Conservation (phyloP, 2,888 invertebrate species). For the Dryococelus australis region DNA sequence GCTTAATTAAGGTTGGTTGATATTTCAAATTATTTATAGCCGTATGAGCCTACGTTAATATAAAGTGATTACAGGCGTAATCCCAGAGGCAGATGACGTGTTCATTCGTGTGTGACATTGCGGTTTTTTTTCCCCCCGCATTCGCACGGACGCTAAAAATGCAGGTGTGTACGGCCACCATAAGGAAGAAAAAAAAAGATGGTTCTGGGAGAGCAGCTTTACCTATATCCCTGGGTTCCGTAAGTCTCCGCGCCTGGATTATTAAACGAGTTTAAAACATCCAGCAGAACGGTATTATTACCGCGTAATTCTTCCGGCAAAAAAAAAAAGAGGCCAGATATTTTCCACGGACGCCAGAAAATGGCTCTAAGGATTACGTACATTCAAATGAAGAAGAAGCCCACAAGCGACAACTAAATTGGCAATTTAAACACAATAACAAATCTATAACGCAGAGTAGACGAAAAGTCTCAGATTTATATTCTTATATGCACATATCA, state of each 20-base stretch:
- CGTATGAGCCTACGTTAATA: not conserved
- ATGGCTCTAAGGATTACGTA: not conserved
- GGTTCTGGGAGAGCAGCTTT: not conserved
- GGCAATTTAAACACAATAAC: no score
- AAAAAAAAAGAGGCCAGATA: not conserved
- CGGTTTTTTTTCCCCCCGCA: not conserved
- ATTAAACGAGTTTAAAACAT: conserved; percentile 16
- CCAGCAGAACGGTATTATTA: conserved; percentile 9
- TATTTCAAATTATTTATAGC: no score
- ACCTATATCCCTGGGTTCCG: not conserved
- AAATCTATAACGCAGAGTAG: no score
- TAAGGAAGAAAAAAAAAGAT: not conserved
- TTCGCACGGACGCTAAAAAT: not conserved
- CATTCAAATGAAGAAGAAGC: not conserved
- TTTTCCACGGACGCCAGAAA: conserved; percentile 16
- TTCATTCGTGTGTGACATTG: not conserved
- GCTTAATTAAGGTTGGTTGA: no score
- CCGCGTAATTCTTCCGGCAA: conserved; percentile 1
- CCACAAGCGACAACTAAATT: not conserved
- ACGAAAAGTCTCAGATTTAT: no score
- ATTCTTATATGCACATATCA: no score
- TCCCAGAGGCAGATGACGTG: not conserved
- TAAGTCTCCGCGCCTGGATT: not conserved
- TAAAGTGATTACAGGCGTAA: not conserved
- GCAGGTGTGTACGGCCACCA: not conserved